phyloP scores from a whole-genome alignment of 2,888 invertebrate genomes.

The Idaea straminata region DNA sequence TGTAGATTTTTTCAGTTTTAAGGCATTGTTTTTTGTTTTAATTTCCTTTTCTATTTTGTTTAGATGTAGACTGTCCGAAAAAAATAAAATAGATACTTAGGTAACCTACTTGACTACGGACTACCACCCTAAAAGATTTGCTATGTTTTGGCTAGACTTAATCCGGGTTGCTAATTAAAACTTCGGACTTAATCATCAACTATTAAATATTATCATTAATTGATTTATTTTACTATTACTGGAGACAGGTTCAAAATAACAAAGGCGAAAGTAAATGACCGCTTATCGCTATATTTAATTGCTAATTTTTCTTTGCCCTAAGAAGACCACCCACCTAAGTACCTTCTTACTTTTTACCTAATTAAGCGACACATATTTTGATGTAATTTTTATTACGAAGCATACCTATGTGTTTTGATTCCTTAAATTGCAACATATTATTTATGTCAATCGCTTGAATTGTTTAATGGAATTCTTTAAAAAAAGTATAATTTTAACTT shows the following conservation, averaged over 20 bases:
- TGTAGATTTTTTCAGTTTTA: too few relatives aligned
- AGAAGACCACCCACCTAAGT: not conserved
- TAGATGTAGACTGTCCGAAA: too few relatives aligned
- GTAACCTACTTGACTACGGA: too few relatives aligned
- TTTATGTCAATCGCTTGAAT: too few relatives aligned
- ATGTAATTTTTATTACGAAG: not conserved
- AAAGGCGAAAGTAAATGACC: constrained; percentile 21
- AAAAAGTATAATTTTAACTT: too few relatives aligned
- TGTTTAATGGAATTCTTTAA: too few relatives aligned
- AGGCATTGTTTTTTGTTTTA: too few relatives aligned
- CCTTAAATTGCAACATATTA: too few relatives aligned
- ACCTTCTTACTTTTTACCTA: not conserved
- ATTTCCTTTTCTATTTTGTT: too few relatives aligned
- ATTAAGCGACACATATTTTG: not conserved
- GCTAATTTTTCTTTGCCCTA: not conserved
- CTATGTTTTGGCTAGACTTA: not conserved
- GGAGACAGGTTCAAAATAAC: not conserved
- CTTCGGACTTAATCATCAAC: not conserved
- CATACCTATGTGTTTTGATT: too few relatives aligned
- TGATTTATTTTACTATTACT: not conserved
- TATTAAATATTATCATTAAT: not conserved
- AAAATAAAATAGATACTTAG: too few relatives aligned
- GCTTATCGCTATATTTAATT: constrained; percentile 13
- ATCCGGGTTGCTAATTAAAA: not conserved
- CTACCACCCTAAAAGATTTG: too few relatives aligned